These are phyloP conservation scores for Eulacestoma nigropectus DNA, from an alignment of 2,113 vertebrate species.

Conservation along the genomic window DNA sequence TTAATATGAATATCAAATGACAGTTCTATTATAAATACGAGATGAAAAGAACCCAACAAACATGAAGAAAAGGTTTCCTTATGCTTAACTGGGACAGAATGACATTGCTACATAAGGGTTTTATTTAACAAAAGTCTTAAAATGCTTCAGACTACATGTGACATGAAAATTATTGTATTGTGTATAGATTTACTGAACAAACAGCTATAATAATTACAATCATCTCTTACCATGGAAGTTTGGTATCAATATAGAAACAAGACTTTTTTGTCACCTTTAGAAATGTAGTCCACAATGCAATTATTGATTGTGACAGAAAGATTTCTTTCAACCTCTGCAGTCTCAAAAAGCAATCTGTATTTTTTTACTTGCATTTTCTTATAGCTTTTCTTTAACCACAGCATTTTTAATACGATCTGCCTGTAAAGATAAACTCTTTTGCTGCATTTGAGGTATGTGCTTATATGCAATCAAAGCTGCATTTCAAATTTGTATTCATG, in stretches of 20 bases:
- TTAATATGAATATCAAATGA: background rate
- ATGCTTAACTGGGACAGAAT: background rate
- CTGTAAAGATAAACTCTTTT: background rate
- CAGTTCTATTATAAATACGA: background rate
- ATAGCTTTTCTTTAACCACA: background rate
- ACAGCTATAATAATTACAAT: background rate
- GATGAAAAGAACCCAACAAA: background rate
- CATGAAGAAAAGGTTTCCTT: background rate
- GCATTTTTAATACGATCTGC: background rate
- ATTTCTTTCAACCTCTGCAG: conserved; percentile 7
- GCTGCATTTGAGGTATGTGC: background rate
- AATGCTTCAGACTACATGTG: background rate
- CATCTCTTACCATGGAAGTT: background rate
- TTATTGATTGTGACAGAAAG: background rate
- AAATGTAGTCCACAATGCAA: background rate
- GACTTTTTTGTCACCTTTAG: background rate
- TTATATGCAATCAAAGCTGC: background rate
- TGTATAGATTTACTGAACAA: background rate
- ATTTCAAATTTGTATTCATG: background rate
- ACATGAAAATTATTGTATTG: background rate
- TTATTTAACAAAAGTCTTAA: background rate
- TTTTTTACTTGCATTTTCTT: background rate
- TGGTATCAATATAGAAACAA: background rate
- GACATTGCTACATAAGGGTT: background rate
- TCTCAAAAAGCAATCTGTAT: background rate